A percentile compares a stretch with the other conserved stretches of the same genome.
Evolutionary conservation across 2,888 invertebrate genomes (phyloP).

Genomic region (Phalera bucephala): DNA sequence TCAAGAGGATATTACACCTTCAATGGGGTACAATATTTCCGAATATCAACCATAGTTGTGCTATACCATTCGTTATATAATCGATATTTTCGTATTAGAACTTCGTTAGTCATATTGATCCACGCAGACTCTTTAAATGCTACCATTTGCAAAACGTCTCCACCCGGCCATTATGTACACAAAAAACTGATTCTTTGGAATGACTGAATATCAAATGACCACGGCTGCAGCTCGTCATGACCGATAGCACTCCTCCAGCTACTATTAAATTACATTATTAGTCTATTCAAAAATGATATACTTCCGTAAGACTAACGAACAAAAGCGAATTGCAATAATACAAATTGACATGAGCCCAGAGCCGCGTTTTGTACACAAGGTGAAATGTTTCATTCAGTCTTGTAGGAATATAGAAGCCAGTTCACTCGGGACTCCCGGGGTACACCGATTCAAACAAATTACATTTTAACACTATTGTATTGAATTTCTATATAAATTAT

Average conservation of each 20-base stretch:
- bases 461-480: slow-evolving; percentile 61
- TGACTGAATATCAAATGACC: slow-evolving; percentile 13
- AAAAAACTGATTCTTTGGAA: slow-evolving; percentile 34
- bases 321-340: slow-evolving; percentile 41
- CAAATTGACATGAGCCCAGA: slow-evolving; percentile 73
- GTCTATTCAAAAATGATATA: slow-evolving; percentile 43
- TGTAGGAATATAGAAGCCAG: slow-evolving; percentile 62
- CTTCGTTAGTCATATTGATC: too few relatives aligned
- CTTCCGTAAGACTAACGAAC: slow-evolving; percentile 36
- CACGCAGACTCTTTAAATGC: too few relatives aligned
- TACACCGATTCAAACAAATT: slow-evolving; percentile 64
- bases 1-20: too few relatives aligned
- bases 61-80: too few relatives aligned
- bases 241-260: slow-evolving; percentile 7
- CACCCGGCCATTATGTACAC: too few relatives aligned
- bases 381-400: slow-evolving; percentile 78
- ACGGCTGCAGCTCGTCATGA: slow-evolving; percentile 13
- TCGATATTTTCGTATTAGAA: too few relatives aligned
- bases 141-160: too few relatives aligned
- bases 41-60: too few relatives aligned
- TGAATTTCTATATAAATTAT: slow-evolving; percentile 74
- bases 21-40: too few relatives aligned
- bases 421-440: slow-evolving; percentile 60
- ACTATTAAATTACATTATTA: slow-evolving; percentile 19
- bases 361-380: slow-evolving; percentile 57